Evolutionary conservation across 2,797 vertebrate species (phyloP), one percentile per base, ranked within the genome.

Genomic region (Rhadinocentrus ornatus): DNA sequence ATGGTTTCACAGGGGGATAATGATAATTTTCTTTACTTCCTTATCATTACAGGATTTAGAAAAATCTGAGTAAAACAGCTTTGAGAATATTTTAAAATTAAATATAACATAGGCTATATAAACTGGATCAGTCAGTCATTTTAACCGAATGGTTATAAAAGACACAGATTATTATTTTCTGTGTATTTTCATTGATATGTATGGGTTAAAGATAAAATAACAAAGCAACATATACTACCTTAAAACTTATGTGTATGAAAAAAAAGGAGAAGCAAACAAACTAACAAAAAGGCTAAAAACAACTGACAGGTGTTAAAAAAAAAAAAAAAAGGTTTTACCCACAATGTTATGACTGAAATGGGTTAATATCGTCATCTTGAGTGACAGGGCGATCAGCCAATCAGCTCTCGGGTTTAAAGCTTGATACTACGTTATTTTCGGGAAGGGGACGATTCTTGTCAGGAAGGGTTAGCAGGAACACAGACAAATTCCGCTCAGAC

Each of bases 361-460:
- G 16, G 66, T 75, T 77, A 72, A 86, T 6, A 0, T 11, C 66
- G 70, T 77, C 75, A 78, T 2, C 1, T 1, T 83, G 88, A 94
- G 31, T 88, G 92, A 93, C 69, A 48, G 73, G 6, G 0, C 0
- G 0, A 11, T 1, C 22, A 83, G 77, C 94, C 93, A 94, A 95
- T 94, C 85, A 78, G 78, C 31, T 0, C 12, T 7, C 48, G 35
- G 1, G 1, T 7, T 12, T 11, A 11, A 13, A 11, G 31, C 12
- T 1, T 4, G 31, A 31, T 12, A 18, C 58, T 67, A 75, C 90
- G 88, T 90, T 66, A 71, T 78, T 95, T 93, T 93, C 94, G 93
- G 93, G 93, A 95, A 80, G 81, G 85, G 92, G 86, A 60, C 26
- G 88, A 11, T 13, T 31, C 69, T 92, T 95, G 85, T 91, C 93